phyloP scores from a whole-genome alignment of 1,140 invertebrate genomes.

The Cyclargus thomasi region DNA sequence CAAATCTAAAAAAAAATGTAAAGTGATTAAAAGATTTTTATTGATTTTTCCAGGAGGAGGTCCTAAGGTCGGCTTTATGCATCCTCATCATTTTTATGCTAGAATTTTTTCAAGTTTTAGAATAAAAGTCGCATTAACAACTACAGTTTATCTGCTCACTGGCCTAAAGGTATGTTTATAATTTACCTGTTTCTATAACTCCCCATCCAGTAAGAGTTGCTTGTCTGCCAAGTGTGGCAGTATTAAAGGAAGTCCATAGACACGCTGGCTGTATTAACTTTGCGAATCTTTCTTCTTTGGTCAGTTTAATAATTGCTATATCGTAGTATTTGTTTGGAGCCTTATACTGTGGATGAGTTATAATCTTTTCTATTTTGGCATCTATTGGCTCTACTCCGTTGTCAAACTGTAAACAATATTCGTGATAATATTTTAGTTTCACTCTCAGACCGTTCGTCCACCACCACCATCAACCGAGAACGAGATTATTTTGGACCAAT shows the following conservation, averaged over 20 bases:
- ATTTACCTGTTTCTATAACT: slow-evolving; percentile 35
- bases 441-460: too few species aligned
- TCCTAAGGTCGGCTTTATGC: too few species aligned
- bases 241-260: slow-evolving; percentile 61
- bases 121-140: too few species aligned
- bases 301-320: slow-evolving; percentile 35
- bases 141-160: too few species aligned
- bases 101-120: too few species aligned
- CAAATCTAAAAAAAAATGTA: too few species aligned
- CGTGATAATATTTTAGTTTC: not conserved
- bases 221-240: slow-evolving; percentile 25
- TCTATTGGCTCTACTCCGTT: slow-evolving; percentile 19
- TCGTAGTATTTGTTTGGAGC: slow-evolving; percentile 34
- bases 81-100: too few species aligned
- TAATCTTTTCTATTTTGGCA: slow-evolving; percentile 28
- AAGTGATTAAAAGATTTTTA: too few species aligned
- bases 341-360: slow-evolving; percentile 27
- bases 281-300: slow-evolving; percentile 24
- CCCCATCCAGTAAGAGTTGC: slow-evolving; percentile 44
- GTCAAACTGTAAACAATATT: not conserved
- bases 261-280: slow-evolving; percentile 35
- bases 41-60: too few species aligned
- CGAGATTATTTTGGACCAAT: too few species aligned
- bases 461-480: too few species aligned
- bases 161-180: not conserved